A percentile compares a stretch with the other conserved stretches of the same genome.
phyloP scores from a whole-genome alignment of 1,140 invertebrate species.

The Drosophila lacteicornis region DNA sequence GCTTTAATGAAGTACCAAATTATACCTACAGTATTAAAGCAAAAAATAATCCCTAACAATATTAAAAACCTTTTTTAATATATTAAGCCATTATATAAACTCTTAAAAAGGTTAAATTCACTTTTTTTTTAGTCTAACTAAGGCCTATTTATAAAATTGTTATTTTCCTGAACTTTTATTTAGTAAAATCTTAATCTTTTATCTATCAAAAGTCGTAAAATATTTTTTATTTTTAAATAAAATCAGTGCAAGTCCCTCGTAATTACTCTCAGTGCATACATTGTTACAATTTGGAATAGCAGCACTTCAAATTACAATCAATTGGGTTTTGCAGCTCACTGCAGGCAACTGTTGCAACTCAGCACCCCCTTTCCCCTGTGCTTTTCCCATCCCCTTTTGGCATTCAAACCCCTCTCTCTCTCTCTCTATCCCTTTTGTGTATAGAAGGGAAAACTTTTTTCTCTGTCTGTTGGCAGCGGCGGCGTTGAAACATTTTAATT shows the following conservation, averaged over 20 bases:
- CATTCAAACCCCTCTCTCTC: slow-evolving; percentile 15
- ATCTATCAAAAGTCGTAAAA: neutral
- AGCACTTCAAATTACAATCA: slow-evolving; percentile 67
- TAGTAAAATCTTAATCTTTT: neutral
- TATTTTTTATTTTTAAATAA: neutral
- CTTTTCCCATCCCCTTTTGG: neutral
- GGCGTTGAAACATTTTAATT: slow-evolving; percentile 79
- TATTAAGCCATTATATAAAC: too few relatives aligned
- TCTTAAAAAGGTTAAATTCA: neutral
- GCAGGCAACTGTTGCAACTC: slow-evolving; percentile 65
- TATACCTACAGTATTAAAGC: too few relatives aligned
- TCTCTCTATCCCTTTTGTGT: neutral
- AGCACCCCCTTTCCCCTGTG: neutral
- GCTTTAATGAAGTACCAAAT: neutral
- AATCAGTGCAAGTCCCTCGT: neutral
- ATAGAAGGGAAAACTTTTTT: slow-evolving; percentile 12
- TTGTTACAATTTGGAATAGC: slow-evolving; percentile 17
- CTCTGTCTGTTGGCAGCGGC: slow-evolving; percentile 12
- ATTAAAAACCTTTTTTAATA: neutral
- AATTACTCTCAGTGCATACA: neutral
- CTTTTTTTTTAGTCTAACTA: neutral
- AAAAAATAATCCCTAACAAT: too few relatives aligned
- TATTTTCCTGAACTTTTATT: neutral
- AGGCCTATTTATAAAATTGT: neutral
- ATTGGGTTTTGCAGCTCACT: slow-evolving; percentile 44